Percentiles rank a stretch among this genome's conserved stretches.
These are phyloP conservation scores for Ophion ventricosus DNA, from an alignment of 2,888 invertebrate species.

Conservation along the genomic window DNA sequence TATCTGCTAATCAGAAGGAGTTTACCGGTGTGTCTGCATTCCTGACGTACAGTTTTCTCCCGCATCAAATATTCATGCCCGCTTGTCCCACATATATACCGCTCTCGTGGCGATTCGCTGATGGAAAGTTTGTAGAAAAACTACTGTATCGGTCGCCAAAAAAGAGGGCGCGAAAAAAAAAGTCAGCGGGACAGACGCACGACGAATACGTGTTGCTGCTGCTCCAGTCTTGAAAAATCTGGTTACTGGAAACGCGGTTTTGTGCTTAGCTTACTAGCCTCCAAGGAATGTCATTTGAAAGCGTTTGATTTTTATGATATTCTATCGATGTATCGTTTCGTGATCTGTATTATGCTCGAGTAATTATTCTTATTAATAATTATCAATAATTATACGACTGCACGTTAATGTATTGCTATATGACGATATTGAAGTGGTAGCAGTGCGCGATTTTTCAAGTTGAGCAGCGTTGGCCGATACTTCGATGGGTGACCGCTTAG, in stretches of 20 bases:
- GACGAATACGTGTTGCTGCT: not conserved
- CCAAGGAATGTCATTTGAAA: conserved; percentile 52
- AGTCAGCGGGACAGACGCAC: not conserved
- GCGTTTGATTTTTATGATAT: too few species aligned
- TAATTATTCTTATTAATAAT: too few species aligned
- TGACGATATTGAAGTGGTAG: too few species aligned
- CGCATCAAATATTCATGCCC: not conserved
- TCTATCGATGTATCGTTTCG: too few species aligned
- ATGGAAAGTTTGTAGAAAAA: too few species aligned
- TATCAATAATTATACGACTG: too few species aligned
- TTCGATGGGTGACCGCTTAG: too few species aligned
- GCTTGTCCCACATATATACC: not conserved
- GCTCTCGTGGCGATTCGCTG: not conserved
- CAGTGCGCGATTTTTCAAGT: too few species aligned
- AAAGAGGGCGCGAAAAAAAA: not conserved
- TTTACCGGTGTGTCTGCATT: conserved; percentile 35
- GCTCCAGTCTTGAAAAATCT: conserved; percentile 38
- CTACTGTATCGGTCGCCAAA: too few species aligned
- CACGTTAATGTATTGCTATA: too few species aligned
- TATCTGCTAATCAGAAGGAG: conserved; percentile 10
- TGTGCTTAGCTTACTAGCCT: conserved; percentile 25
- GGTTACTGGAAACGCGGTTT: conserved; percentile 34
- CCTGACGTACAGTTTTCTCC: conserved; percentile 40
- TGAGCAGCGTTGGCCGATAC: too few species aligned
- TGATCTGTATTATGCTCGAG: too few species aligned